Base-by-base conservation (phyloP, 1,140 invertebrate species). In the Cyclina sinensis region DNA sequence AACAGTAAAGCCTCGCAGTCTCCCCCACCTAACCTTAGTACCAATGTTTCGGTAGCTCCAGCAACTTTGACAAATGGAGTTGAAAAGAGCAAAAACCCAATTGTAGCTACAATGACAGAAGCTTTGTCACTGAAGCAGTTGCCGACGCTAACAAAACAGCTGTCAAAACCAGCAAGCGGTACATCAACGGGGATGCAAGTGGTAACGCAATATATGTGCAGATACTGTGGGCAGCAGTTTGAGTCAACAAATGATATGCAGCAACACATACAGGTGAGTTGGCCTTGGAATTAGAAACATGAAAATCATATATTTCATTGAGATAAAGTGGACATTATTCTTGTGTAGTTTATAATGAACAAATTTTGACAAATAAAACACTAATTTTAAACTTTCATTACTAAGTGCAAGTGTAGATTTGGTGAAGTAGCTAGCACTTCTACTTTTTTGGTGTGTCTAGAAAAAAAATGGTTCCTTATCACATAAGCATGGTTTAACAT, bases 151-250 rank as follows among this genome's bases (percentile, higher is more conserved):
- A 87, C 85, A 5, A 87, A 87, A 70, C 74, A 79, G 57, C 27
- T 87, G 16, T 73, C 85, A 35, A 87, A 87, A 48, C 83, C 83
- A 35, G 30, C 27, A 4, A 46, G 51, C 51, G 62, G 57, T 39
- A 2, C 65, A 4, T 51, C 73, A 21, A 37, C 39, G 14, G 59
- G 37, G 18, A 82, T 93, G 46, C 90, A 93, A 76, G 89, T 93
- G 24, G 86, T 92, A 16, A 93, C 91, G 7, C 89, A 92, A 16
- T 93, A 91, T 84, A 93, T 94, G 91, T 93, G 92, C 65, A 84
- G 93, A 21, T 93, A 91, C 74, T 94, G 93, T 89, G 93, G 92
- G 0, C 88, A 90, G 35, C 93, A 93, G 88, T 94, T 94, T 90
- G 91, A 93, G 14, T 90, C 86, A 3, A 88, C 91, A 4, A 80